Evolutionary conservation across 2,797 vertebrate genomes (phyloP).

Genomic region (Gadopsis marmoratus): DNA sequence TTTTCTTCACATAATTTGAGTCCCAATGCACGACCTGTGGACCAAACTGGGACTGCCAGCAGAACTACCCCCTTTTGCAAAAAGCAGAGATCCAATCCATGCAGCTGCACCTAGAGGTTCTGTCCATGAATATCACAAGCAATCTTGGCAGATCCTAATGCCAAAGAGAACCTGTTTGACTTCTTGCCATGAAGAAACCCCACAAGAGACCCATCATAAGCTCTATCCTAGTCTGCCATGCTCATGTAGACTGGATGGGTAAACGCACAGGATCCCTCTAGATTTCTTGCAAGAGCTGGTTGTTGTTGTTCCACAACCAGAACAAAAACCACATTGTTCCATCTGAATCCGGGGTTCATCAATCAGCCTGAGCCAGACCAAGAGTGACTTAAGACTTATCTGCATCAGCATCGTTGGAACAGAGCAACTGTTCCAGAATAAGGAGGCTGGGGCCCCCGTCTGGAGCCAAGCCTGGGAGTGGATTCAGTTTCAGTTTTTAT

Average conservation of each 20-base stretch:
- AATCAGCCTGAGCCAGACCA: no score
- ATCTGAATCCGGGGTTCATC: no score
- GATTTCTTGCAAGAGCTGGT: neutral
- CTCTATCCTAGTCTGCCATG: neutral
- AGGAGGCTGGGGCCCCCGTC: neutral
- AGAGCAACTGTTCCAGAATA: neutral
- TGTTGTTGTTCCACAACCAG: neutral
- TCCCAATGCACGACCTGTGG: neutral
- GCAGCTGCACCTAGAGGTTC: neutral
- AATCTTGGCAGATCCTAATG: neutral
- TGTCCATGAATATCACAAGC: neutral
- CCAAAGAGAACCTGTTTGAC: neutral
- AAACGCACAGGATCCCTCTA: neutral
- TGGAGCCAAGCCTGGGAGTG: no score
- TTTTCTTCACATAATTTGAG: neutral
- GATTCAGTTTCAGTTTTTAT: no score
- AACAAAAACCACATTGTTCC: neutral
- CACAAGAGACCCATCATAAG: no score
- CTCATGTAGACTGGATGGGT: neutral
- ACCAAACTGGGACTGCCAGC: neutral
- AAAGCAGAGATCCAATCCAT: neutral
- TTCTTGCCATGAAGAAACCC: neutral
- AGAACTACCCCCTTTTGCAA: neutral
- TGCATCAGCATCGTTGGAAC: no score
- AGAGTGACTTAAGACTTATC: no score